Base-by-base conservation (phyloP, 2,797 vertebrate genomes). In the Sitta carolinensis region DNA sequence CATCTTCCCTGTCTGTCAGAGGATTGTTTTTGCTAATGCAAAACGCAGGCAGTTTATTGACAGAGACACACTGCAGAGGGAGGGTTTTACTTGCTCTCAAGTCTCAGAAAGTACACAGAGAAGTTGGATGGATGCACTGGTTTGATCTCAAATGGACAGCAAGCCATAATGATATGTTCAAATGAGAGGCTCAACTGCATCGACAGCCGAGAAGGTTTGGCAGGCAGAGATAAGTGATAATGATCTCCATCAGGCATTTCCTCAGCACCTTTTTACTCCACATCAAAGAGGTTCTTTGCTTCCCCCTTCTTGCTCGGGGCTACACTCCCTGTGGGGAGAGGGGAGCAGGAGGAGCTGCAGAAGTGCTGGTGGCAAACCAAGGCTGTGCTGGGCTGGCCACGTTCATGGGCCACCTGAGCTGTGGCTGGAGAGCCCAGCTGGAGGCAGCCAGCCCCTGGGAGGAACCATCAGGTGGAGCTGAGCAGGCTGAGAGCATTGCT, bases 121-220 rank as follows among this genome's bases (percentile, higher is more conserved):
- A 88, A 95, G 93, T 43, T 77, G 62, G 70, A 68, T 1, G 48
- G 75, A 75, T 58, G 52, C 57, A 54, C 34, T 25, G 73, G 72
- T 85, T 89, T 95, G 81, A 92, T 95, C 91, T 93, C 58, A 84
- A 91, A 70, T 18, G 95, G 95, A 80, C 89, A 94, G 62, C 55
- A 54, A 95, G 32, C 5, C 63, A 29, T 36, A 76, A 67, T n/a
- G 64, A 89, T n/a, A 47, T 2, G 1, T 81, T 91, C 89, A 89
- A 1, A 32, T 25, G 78, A 91, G 54, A 95, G 54, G 61, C 90
- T 95, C 69, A 74, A 82, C 75, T 3, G n/a, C 73, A 79, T n/a
- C 9, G 21, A 79, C 81, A 90, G 69, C 76, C 48, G 51, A 80
- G 63, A 69, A 30, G 0, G 2, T 82, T 79, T 93, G 89, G 43